Base-by-base conservation (phyloP, 2,888 invertebrate genomes). In the Drosophila mayaguana region DNA sequence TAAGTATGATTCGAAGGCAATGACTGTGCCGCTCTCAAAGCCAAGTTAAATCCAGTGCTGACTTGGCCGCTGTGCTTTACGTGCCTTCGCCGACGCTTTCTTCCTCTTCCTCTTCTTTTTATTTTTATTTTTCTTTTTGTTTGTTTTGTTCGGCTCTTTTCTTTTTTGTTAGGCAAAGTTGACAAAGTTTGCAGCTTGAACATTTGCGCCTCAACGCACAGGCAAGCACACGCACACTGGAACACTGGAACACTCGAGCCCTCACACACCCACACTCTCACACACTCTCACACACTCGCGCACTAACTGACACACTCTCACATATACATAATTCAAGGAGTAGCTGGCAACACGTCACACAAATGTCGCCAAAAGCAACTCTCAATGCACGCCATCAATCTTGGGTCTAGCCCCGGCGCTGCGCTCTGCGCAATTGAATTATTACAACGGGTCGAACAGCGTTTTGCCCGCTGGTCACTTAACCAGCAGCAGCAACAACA, bases 331-430 rank as follows among this genome's bases (percentile, higher is more conserved):
- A 86, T 88, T 89, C 85, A 87, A 62, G 48, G 71, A 77, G 76
- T 76, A 71, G 73, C 71, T 74, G 78, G 78, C 89, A 76, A 87
- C 85, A 89, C 85, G 81, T 86, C 83, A 89, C 89, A 89, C 88
- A 86, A 89, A 83, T 89, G 89, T 86, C 87, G 79, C 87, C 89
- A 81, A 83, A 83, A 79, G 84, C 89, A 75, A 78, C 80, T 80
- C 89, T 80, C 85, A 80, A 89, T 82, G 89, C 81, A 71, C 75
- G 70, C 83, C 88, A 87, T 87, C 86, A 89, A 88, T 87, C 86
- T 86, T 89, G 66, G 69, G 50, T 54, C 43, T 54, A 50, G 54
- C 61, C 57, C 63, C 57, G 59, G 62, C 61, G n/a, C 62, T 51
- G 50, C 61, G 68, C 72, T 53, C 63, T 46, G 70, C 79, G 82